Percentiles rank a stretch among this genome's conserved stretches.
These are phyloP conservation scores for Artibeus lituratus DNA, from an alignment of 2,797 vertebrate genomes.

Conservation along the genomic window DNA sequence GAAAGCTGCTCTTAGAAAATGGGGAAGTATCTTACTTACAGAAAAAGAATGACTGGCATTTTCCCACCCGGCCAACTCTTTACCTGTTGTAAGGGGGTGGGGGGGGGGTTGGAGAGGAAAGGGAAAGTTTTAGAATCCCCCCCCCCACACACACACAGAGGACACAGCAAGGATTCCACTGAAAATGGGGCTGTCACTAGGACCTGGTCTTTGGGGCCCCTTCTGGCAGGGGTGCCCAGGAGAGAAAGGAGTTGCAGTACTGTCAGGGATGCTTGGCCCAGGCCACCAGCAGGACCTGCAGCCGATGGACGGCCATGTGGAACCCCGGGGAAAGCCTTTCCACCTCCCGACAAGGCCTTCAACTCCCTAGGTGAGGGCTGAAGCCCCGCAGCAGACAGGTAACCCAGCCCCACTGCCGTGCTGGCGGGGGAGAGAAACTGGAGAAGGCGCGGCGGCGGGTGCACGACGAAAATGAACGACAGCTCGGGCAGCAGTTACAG, in stretches of 20 bases:
- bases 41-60: neutral
- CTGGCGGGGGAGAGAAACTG: neutral
- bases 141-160: too few relatives aligned
- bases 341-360: neutral
- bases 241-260: neutral
- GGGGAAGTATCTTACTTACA: neutral
- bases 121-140: neutral
- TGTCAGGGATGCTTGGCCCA: neutral
- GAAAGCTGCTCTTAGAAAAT: neutral
- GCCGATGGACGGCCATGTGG: too few relatives aligned
- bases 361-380: neutral
- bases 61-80: neutral
- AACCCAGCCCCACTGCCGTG: neutral
- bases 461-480: accelerated
- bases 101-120: neutral
- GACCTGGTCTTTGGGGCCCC: neutral
- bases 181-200: neutral
- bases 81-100: accelerated
- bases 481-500: neutral
- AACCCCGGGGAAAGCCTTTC: neutral
- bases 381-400: neutral
- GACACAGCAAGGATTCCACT: neutral
- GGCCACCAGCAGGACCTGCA: neutral
- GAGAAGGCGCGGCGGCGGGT: neutral
- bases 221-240: neutral